phyloP scores from a whole-genome alignment of 1,140 invertebrate genomes.

The Monomorium pharaonis region DNA sequence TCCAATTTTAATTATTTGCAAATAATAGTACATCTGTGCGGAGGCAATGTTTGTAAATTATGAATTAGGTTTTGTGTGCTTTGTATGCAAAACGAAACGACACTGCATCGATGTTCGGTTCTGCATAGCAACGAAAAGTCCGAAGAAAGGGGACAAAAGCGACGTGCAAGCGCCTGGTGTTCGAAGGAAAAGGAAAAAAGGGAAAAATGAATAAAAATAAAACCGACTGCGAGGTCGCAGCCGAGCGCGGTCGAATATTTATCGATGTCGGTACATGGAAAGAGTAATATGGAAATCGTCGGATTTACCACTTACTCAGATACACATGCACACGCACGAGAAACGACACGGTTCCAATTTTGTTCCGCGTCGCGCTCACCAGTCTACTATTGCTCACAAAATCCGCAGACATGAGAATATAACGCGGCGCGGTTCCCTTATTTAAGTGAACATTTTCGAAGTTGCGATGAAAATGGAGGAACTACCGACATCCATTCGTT shows the following conservation, averaged over 20 bases:
- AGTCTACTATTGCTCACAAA: background rate
- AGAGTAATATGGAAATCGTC: constrained; percentile 56
- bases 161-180: background rate
- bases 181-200: constrained; percentile 29
- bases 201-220: constrained; percentile 16
- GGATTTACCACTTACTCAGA: constrained; percentile 49
- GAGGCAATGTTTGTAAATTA: constrained; percentile 12
- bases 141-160: constrained; percentile 22
- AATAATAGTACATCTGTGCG: background rate
- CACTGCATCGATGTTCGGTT: constrained; percentile 8
- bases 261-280: constrained; percentile 40
- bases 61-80: constrained; percentile 1
- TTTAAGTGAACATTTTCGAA: background rate
- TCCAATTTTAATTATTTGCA: background rate
- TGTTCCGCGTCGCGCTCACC: constrained; percentile 6
- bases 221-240: constrained; percentile 33
- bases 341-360: constrained; percentile 48
- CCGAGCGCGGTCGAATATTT: constrained; percentile 39
- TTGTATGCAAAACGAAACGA: constrained; percentile 30
- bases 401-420: constrained; percentile 2
- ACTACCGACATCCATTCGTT: background rate
- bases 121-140: constrained; percentile 25
- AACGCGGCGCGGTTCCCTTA: background rate
- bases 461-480: background rate
- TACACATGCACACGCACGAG: background rate